Conservation (phyloP, 2,113 vertebrate species). For the Vulpes lagopus region DNA sequence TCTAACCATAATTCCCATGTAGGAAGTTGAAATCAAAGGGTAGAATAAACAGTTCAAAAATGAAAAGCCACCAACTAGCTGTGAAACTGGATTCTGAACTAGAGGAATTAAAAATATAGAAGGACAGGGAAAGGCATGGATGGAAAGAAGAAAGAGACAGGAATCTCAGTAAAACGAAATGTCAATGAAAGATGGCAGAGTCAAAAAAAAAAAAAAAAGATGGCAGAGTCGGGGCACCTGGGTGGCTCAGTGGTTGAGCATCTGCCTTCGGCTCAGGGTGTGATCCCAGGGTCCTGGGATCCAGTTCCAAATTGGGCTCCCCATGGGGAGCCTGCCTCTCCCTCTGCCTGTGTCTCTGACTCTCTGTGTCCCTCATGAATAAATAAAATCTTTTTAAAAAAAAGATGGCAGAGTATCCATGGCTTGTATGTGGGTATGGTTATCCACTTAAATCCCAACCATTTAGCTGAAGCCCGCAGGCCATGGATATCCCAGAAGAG, state of each 20-base stretch:
- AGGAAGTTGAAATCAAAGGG: conserved; percentile 52
- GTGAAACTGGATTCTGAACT: conserved; percentile 45
- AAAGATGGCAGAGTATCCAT: background rate
- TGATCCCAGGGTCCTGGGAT: too few species aligned
- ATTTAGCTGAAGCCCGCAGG: background rate
- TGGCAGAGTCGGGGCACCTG: background rate
- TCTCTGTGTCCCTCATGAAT: too few species aligned
- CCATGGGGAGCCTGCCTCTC: too few species aligned
- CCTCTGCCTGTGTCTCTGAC: too few species aligned
- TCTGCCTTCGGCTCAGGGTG: too few species aligned
- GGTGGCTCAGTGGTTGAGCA: too few species aligned
- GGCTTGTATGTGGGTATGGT: background rate
- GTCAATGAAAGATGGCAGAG: background rate
- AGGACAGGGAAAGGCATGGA: background rate
- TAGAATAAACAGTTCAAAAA: conserved; percentile 13
- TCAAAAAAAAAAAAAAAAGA: background rate
- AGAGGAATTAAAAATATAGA: background rate
- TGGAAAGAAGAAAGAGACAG: background rate
- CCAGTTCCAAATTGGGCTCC: too few species aligned
- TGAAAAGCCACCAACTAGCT: conserved; percentile 25
- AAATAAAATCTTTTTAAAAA: background rate
- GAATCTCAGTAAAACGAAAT: background rate
- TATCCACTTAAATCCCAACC: background rate
- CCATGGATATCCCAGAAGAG: background rate
- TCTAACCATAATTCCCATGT: background rate